Base-by-base conservation (phyloP, 2,888 invertebrate genomes). In the Plebejus anna region DNA sequence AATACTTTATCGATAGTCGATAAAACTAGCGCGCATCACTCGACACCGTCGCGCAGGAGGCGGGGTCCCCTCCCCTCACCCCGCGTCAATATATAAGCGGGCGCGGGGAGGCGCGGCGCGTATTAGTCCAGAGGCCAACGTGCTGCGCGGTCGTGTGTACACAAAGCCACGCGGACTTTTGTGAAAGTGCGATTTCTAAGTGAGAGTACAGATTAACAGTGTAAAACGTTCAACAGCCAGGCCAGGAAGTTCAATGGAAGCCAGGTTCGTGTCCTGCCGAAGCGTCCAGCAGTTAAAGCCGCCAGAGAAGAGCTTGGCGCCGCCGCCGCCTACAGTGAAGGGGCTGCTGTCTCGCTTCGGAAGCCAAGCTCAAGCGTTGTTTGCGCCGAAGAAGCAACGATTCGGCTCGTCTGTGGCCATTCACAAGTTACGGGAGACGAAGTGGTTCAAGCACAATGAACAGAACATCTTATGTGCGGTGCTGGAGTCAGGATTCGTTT, bases 381-480 rank as follows among this genome's bases (percentile, higher is more conserved):
- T 92, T 86, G 94, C 92, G 83, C 92, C 91, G 76, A 94, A 94
- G 83, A 94, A 94, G 82, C 91, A 90, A 80, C 88, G 94, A 79
- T 95, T 95, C 87, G 95, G 95, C 79, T 96, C 96, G 79, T 95
- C 96, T 75, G 96, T 96, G 61, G 95, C 96, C 75, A 96, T 96
- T 79, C 96, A 96, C 86, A 96, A 96, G 85, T 91, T 96, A 81
- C 94, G 96, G 80, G 96, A 96, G 86, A 96, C 96, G 79, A 96
- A 96, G 94, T 96, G 96, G 96, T 96, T 96, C 86, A 95, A 94
- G 81, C 95, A 95, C 81, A 95, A 96, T 82, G 96, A 96, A 90
- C 95, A 95, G 85, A 95, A 95, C 83, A 95, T 96, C 82, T 94
- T 96, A 81, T 96, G 96, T 87, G 96, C 96, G 77, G 96, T 96